Evolutionary conservation across 2,113 vertebrate genomes (phyloP).

Genomic region (Eclectus roratus): DNA sequence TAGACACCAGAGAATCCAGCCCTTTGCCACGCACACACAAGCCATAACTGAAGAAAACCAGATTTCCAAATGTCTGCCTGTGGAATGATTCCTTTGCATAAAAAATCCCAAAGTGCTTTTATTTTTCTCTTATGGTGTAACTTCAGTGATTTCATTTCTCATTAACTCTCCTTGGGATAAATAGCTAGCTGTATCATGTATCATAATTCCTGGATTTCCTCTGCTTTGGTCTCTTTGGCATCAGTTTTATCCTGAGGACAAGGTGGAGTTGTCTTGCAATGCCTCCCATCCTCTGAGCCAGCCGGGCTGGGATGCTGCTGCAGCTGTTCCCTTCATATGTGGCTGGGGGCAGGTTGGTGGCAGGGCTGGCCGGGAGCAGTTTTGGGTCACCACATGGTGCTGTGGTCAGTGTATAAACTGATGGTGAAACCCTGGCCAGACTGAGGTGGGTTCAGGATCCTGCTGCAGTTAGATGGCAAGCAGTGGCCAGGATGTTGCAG

Average conservation of each 20-base stretch:
- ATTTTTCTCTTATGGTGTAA: background rate
- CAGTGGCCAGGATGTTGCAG: rapidly evolving
- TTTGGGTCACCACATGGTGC: background rate
- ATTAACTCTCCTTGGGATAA: background rate
- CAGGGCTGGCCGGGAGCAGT: background rate
- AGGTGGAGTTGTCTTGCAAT: rapidly evolving
- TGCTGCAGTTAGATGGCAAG: rapidly evolving
- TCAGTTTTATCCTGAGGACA: background rate
- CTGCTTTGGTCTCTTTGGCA: background rate
- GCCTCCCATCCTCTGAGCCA: background rate
- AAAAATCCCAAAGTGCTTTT: background rate
- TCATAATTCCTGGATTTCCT: background rate
- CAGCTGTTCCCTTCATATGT: background rate
- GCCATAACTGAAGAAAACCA: background rate
- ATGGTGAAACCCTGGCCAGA: background rate
- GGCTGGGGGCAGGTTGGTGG: rapidly evolving
- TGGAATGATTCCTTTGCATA: background rate
- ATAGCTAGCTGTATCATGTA: background rate
- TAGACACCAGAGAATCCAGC: background rate
- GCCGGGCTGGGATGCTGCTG: rapidly evolving
- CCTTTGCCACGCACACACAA: background rate
- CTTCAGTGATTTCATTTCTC: background rate
- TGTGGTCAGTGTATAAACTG: background rate
- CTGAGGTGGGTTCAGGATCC: background rate
- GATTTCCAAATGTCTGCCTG: background rate